Evolutionary conservation across 2,797 vertebrate genomes (phyloP).

Genomic region (Jordanella pulchra): DNA sequence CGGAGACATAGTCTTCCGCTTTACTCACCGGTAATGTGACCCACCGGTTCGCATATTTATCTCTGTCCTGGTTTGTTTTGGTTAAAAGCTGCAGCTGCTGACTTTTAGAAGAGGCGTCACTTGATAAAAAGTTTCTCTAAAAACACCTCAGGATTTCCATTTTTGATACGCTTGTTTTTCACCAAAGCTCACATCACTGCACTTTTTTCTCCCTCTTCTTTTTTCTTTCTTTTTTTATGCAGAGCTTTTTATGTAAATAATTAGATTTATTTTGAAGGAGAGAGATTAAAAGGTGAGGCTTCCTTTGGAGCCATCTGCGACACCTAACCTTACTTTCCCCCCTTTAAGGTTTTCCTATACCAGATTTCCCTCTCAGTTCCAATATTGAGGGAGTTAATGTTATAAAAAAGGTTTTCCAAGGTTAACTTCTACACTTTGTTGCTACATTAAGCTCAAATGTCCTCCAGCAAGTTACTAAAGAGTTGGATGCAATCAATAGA

Average conservation of each 20-base stretch:
- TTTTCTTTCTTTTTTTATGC: not conserved
- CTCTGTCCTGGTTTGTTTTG: constrained; percentile 48
- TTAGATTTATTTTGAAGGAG: not conserved
- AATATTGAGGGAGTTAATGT: constrained; percentile 18
- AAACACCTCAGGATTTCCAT: constrained; percentile 1
- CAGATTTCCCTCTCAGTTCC: constrained; percentile 12
- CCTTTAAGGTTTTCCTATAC: constrained; percentile 3
- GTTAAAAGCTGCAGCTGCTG: constrained; percentile 30
- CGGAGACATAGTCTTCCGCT: constrained; percentile 37
- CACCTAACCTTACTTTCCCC: not conserved
- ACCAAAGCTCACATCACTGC: not conserved
- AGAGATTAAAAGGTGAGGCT: not conserved
- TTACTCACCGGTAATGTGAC: constrained; percentile 32
- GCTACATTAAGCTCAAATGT: constrained; percentile 62
- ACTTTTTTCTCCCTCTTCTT: not conserved
- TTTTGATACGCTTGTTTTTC: not conserved
- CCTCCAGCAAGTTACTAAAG: constrained; percentile 44
- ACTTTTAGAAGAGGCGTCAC: constrained; percentile 17
- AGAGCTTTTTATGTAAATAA: not conserved
- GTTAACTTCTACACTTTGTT: constrained; percentile 46
- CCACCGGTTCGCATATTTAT: constrained; percentile 37
- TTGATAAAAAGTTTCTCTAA: constrained; percentile 5
- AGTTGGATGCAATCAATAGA: constrained; percentile 68
- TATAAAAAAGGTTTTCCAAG: constrained; percentile 25
- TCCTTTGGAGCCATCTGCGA: constrained; percentile 1